phyloP scores from a whole-genome alignment of 2,888 invertebrate genomes.

The Drosophila birchii region DNA sequence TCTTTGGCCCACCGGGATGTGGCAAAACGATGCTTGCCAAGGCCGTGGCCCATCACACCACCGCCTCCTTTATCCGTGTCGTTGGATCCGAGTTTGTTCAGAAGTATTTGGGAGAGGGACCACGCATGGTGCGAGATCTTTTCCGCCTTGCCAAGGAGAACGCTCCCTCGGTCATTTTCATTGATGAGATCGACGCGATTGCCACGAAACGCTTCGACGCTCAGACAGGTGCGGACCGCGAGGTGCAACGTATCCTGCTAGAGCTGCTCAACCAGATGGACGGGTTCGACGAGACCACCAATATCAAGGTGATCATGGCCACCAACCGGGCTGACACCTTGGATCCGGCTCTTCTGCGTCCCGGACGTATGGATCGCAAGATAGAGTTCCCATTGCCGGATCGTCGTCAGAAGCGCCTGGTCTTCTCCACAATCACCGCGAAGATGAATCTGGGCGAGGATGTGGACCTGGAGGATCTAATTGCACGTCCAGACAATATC shows the following conservation, averaged over 20 bases:
- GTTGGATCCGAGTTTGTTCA: slow-evolving; percentile 99
- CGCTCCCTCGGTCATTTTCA: slow-evolving; percentile 99
- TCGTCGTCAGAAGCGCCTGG: slow-evolving; percentile 94
- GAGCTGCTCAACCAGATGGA: slow-evolving; percentile 99
- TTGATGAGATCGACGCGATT: slow-evolving; percentile 99
- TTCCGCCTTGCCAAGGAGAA: slow-evolving; percentile 99
- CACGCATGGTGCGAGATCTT: slow-evolving; percentile 99
- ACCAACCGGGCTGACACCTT: slow-evolving; percentile 98
- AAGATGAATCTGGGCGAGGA: slow-evolving; percentile 99
- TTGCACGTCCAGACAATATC: slow-evolving; percentile 98
- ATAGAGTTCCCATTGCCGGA: slow-evolving; percentile 99
- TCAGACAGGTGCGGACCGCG: slow-evolving; percentile 98
- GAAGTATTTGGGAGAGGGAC: slow-evolving; percentile 99
- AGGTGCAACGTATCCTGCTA: slow-evolving; percentile 98
- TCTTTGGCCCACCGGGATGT: slow-evolving; percentile 99
- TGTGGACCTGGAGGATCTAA: slow-evolving; percentile 99
- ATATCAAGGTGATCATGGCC: slow-evolving; percentile 99
- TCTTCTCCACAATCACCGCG: slow-evolving; percentile 98
- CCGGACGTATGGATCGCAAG: slow-evolving; percentile 97
- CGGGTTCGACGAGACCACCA: slow-evolving; percentile 99
- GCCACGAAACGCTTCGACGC: slow-evolving; percentile 99
- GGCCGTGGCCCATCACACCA: slow-evolving; percentile 99
- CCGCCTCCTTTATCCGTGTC: slow-evolving; percentile 99
- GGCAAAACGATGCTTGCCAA: slow-evolving; percentile 99
- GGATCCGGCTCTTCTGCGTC: slow-evolving; percentile 91